Conservation (phyloP, 2,888 invertebrate species). For the Drosophila neutralis region DNA sequence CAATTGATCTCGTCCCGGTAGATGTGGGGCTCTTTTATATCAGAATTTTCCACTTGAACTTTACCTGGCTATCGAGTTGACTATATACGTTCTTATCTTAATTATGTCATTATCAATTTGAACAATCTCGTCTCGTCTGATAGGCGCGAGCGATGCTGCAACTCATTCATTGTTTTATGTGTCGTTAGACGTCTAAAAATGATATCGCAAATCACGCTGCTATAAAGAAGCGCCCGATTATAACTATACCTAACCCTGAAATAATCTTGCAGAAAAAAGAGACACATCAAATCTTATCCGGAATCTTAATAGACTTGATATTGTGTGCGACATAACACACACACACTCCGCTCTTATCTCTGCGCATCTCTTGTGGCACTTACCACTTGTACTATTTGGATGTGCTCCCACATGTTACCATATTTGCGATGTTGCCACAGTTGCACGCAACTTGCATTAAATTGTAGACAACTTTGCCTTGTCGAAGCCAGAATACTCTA, state of each 20-base stretch:
- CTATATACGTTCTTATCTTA: constrained; percentile 32
- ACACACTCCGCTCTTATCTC: constrained; percentile 12
- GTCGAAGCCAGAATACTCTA: constrained; percentile 1
- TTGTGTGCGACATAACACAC: constrained; percentile 12
- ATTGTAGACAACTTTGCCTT: constrained; percentile 20
- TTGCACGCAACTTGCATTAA: constrained; percentile 46
- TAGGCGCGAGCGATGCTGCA: constrained; percentile 15
- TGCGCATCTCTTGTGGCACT: constrained; percentile 23
- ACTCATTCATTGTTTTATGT: constrained; percentile 24
- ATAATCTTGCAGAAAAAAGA: not conserved
- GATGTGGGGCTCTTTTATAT: constrained; percentile 21
- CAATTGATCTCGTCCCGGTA: constrained; percentile 1
- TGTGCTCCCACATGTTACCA: not conserved
- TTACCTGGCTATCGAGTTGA: constrained; percentile 23
- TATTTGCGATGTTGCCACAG: constrained; percentile 33
- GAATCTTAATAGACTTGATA: not conserved
- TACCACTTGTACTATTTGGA: constrained; percentile 5
- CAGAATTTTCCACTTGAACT: not conserved
- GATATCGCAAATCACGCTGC: constrained; percentile 9
- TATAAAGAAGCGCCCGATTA: not conserved
- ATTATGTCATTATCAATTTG: constrained; percentile 20
- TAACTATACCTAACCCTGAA: not conserved
- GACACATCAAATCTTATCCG: not conserved
- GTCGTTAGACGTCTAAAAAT: not conserved
- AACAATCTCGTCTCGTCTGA: constrained; percentile 14